These are phyloP conservation scores for Bucco capensis DNA, from an alignment of 2,113 vertebrate species.

Conservation along the genomic window DNA sequence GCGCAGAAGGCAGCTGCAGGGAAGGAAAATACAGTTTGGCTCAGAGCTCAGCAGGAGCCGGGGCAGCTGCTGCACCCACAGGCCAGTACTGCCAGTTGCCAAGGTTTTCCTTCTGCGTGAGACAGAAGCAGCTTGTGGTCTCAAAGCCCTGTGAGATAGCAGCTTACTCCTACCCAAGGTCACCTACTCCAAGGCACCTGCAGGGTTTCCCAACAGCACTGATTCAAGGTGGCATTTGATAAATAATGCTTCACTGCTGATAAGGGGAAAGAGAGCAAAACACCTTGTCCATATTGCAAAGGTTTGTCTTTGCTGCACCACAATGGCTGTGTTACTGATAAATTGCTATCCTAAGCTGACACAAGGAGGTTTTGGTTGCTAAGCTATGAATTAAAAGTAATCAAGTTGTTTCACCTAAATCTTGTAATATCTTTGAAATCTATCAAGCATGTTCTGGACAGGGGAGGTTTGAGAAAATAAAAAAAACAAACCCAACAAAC, in stretches of 20 bases:
- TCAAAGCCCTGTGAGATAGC: background rate
- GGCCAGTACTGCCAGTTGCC: background rate
- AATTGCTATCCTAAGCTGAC: background rate
- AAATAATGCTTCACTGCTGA: background rate
- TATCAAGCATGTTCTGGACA: background rate
- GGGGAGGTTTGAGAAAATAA: background rate
- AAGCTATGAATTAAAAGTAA: background rate
- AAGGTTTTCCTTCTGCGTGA: background rate
- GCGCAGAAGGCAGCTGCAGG: background rate
- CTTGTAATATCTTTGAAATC: background rate
- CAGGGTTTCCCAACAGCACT: fast-evolving
- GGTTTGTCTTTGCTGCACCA: background rate
- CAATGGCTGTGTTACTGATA: background rate
- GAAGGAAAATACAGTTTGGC: fast-evolving
- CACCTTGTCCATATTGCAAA: background rate
- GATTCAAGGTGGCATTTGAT: background rate
- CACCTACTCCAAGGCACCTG: fast-evolving
- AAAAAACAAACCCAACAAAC: background rate
- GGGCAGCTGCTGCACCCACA: background rate
- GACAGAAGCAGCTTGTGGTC: background rate
- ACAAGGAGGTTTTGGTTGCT: background rate
- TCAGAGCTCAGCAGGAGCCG: background rate
- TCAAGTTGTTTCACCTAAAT: background rate
- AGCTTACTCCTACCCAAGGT: background rate
- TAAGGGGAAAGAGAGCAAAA: background rate